phyloP scores from a whole-genome alignment of 1,140 invertebrate species.

The Drosophila simulans region DNA sequence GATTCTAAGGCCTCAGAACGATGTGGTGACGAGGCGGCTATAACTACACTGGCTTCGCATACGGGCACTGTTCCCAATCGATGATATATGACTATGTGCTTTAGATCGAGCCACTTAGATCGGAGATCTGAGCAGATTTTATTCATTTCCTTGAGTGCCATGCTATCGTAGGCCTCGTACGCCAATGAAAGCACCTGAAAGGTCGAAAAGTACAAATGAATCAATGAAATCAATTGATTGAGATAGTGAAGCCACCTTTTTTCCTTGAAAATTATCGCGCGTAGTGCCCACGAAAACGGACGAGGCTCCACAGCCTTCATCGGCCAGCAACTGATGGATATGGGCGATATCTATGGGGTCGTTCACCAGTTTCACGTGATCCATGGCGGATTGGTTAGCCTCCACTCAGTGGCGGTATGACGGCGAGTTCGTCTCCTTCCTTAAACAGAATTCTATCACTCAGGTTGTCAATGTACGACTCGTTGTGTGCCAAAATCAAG shows the following conservation, averaged over 20 bases:
- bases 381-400: constrained; percentile 87
- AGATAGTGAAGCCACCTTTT: constrained; percentile 86
- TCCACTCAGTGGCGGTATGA: constrained; percentile 95
- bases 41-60: constrained; percentile 94
- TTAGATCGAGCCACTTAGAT: constrained; percentile 89
- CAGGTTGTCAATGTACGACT: constrained; percentile 88
- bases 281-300: constrained; percentile 97
- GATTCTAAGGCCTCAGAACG: constrained; percentile 92
- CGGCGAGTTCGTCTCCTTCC: constrained; percentile 90
- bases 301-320: constrained; percentile 93
- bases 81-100: constrained; percentile 93
- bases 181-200: constrained; percentile 91
- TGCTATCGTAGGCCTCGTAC: constrained; percentile 97
- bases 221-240: constrained; percentile 3
- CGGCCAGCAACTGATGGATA: constrained; percentile 88
- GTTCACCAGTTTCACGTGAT: constrained; percentile 89
- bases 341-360: constrained; percentile 89
- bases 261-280: constrained; percentile 94
- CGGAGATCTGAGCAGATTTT: constrained; percentile 91
- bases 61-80: constrained; percentile 94
- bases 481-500: constrained; percentile 92
- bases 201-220: constrained; percentile 5
- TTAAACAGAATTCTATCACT: constrained; percentile 86
- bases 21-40: constrained; percentile 95
- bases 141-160: constrained; percentile 94